phyloP scores from a whole-genome alignment of 2,888 invertebrate species.

The Callosobruchus maculatus region DNA sequence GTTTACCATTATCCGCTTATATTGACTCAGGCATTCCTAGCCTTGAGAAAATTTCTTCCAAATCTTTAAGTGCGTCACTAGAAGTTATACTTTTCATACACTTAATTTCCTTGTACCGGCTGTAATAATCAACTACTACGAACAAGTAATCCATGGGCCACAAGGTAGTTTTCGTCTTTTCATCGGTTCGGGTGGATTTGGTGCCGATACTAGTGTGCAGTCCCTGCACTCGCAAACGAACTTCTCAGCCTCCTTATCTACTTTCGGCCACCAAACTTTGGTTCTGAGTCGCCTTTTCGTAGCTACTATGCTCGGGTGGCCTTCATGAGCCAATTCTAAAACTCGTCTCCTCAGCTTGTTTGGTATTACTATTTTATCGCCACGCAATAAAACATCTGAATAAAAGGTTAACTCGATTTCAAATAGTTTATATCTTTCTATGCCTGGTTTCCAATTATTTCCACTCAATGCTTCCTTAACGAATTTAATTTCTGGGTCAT shows the following conservation, averaged over 20 bases:
- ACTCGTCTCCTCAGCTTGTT: constrained; percentile 6
- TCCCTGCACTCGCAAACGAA: constrained; percentile 18
- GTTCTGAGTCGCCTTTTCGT: constrained; percentile 22
- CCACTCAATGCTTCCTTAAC: constrained; percentile 6
- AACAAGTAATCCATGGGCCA: constrained; percentile 17
- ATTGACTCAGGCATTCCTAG: constrained; percentile 23
- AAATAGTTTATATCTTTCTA: constrained; percentile 20
- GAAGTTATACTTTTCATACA: constrained; percentile 15
- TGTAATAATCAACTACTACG: constrained; percentile 19
- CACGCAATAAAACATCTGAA: constrained; percentile 16
- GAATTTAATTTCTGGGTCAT: constrained; percentile 9
- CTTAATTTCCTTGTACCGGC: constrained; percentile 18
- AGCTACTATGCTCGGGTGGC: constrained; percentile 39
- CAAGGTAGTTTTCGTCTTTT: constrained; percentile 17
- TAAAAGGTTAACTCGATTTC: constrained; percentile 32
- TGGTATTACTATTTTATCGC: constrained; percentile 21
- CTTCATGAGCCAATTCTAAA: constrained; percentile 27
- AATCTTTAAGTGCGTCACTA: constrained; percentile 3
- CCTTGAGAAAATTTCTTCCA: constrained; percentile 17
- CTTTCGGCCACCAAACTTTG: constrained; percentile 10
- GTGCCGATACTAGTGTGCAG: constrained; percentile 19
- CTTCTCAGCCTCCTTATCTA: constrained; percentile 9
- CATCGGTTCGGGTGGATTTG: constrained; percentile 16
- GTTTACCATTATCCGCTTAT: constrained; percentile 22
- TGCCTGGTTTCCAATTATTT: constrained; percentile 6